These are phyloP conservation scores for Amazona vittata DNA, from an alignment of 2,113 vertebrate species.

Conservation along the genomic window DNA sequence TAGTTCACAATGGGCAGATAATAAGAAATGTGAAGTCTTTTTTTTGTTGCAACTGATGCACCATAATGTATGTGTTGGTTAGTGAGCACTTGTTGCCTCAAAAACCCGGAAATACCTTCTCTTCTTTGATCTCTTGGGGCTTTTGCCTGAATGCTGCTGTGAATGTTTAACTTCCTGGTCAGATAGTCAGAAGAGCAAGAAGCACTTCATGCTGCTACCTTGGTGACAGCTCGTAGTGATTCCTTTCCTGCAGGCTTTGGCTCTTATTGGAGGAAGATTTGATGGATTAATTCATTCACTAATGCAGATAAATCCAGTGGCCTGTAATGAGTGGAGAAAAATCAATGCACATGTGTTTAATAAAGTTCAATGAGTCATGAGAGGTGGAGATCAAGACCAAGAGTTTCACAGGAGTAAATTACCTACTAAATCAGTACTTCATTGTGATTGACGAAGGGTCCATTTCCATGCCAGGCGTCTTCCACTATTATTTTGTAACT, in stretches of 20 bases:
- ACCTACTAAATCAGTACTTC: not conserved
- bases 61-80: not conserved
- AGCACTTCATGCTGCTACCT: not conserved
- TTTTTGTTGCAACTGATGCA: not conserved
- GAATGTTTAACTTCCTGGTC: not conserved
- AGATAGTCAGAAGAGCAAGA: not conserved
- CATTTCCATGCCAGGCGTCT: not conserved
- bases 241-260: not conserved
- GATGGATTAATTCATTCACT: not conserved
- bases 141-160: not conserved
- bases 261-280: not conserved
- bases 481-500: not conserved
- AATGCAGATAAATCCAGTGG: not conserved
- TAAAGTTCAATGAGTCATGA: not conserved
- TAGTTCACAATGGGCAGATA: not conserved
- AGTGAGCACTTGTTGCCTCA: not conserved
- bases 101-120: not conserved
- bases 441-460: not conserved
- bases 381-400: conserved; percentile 3
- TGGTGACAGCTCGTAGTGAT: not conserved
- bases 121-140: not conserved
- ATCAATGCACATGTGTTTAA: conserved; percentile 22
- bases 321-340: conserved; percentile 22
- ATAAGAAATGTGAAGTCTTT: not conserved
- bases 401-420: not conserved